Base-by-base conservation (phyloP, 2,113 vertebrate species). In the Catharus bicknelli region DNA sequence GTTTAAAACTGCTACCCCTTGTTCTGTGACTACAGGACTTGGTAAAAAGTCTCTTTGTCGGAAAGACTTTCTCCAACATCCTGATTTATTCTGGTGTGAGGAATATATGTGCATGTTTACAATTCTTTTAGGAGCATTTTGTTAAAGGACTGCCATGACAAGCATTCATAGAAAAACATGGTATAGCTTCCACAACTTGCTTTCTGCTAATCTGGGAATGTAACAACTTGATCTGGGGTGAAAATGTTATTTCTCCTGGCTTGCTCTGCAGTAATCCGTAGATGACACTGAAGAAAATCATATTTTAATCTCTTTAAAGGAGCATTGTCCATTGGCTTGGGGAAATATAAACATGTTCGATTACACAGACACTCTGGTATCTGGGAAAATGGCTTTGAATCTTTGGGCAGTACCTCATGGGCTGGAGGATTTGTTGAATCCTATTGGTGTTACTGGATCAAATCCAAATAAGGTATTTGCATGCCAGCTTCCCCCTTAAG, bases 281-380 rank as follows among this genome's bases (percentile, higher is more conserved):
- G 66, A 47, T 86, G 59, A 91, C 45, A 62, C 59, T 83, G 57
- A 86, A 83, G 90, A 85, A 53, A 92, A 69, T 89, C 7, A 42
- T 78, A 80, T 76, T 97, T 96, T 96, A 78, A 91, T 97, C 54
- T 97, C 92, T 94, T 96, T 86, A 96, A 51, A 99, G 99, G 99
- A 99, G 95, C 99, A 99, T 94, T 99, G 99, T 94, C 99, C 99
- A 22, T 97, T 99, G 93, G 99, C 99, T 73, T 99, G 99, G 99
- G 99, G 99, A 92, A 99, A 99, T 82, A 98, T 99, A 97, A 99
- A 99, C 96, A 97, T 99, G 96, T 99, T 99, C 96, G 99, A 99
- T 97, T 99, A 99, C 91, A 99, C 98, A 59, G 98, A 99, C 97
- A 99, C 98, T 64, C 97, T 99, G 69, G 99, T 99, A 74, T 99